These are phyloP conservation scores for Ephialtes manifestator DNA, from an alignment of 2,888 invertebrate genomes.

Conservation along the genomic window DNA sequence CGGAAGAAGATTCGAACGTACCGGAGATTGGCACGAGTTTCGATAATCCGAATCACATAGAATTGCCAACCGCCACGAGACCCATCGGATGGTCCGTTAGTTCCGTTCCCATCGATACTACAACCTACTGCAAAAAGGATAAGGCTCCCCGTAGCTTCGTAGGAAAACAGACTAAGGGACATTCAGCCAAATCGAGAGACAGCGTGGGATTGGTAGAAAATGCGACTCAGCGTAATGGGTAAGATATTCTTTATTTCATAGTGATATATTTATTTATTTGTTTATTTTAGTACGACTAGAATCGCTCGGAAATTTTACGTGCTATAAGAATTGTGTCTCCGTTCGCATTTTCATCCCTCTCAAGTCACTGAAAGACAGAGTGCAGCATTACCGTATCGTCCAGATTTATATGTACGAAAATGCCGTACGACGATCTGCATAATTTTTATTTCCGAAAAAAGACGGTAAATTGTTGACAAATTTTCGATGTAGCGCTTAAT, in stretches of 20 bases:
- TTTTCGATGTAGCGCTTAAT: too few relatives aligned
- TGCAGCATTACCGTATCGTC: too few relatives aligned
- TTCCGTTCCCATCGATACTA: conserved; percentile 88
- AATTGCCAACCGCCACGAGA: conserved; percentile 88
- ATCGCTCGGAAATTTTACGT: too few relatives aligned
- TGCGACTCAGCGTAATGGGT: conserved; percentile 81
- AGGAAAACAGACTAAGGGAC: conserved; percentile 65
- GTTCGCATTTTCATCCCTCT: too few relatives aligned
- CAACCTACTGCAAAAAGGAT: conserved; percentile 91
- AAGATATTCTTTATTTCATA: conserved; percentile 68
- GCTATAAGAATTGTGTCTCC: too few relatives aligned
- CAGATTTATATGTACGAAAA: too few relatives aligned
- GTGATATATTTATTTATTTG: not conserved
- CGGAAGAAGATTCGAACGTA: conserved; percentile 81
- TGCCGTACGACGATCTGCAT: too few relatives aligned
- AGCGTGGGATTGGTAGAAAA: conserved; percentile 51
- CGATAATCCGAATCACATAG: conserved; percentile 92
- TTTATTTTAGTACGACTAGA: too few relatives aligned
- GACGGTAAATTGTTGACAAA: too few relatives aligned
- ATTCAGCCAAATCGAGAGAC: conserved; percentile 66
- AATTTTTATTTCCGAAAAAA: too few relatives aligned
- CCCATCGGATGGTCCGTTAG: conserved; percentile 77
- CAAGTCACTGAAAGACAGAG: too few relatives aligned
- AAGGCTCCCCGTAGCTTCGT: conserved; percentile 80
- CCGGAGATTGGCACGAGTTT: conserved; percentile 89